Base-by-base conservation (phyloP, 2,888 invertebrate species). In the Drosophila parthenogenetica region DNA sequence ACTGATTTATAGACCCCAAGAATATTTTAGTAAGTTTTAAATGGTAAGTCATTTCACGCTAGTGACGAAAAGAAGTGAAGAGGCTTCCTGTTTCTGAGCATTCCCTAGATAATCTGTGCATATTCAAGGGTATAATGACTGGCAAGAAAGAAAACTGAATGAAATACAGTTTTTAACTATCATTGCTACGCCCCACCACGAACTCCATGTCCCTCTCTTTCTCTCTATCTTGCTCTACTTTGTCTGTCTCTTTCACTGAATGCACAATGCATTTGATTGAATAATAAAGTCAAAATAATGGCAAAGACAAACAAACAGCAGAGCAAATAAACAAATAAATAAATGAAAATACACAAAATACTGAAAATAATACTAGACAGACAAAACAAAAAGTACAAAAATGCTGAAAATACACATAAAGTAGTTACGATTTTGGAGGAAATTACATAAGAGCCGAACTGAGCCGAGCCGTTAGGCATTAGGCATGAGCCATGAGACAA, bases 211-310 rank as follows among this genome's bases (percentile, higher is more conserved):
- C 46, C 3, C 29, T 10, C 5, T 22, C 37, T n/a, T 11, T 5
- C 13, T 45, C n/a, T 22, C 7, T 22, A n/a, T 16, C 53, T 19
- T 4, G 8, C 39, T 16, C 39, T 32, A 10, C n/a, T 3, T 14
- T 14, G 11, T 19, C 53, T 25, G 14, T 25, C 42, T 42, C 45
- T 40, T 4, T 22, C 17, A 14, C 22, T 19, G 35, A 57, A n/a
- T 73, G 59, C 68, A 77, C 87, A 84, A 84, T 87, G 87, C 85
- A 81, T 81, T 78, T 76, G 79, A 82, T 84, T 84, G 75, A 84
- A 84, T 82, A 87, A 82, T 82, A 75, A 83, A 80, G 59, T 70
- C 60, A 43, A 68, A 84, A 75, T 63, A 77, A 83, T 83, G 70
- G 49, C 71, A 78, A 84, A 84, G 53, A 66, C 65, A 84, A 80